Evolutionary conservation across 2,113 vertebrate genomes (phyloP).

Genomic region (Myxocyprinus asiaticus): DNA sequence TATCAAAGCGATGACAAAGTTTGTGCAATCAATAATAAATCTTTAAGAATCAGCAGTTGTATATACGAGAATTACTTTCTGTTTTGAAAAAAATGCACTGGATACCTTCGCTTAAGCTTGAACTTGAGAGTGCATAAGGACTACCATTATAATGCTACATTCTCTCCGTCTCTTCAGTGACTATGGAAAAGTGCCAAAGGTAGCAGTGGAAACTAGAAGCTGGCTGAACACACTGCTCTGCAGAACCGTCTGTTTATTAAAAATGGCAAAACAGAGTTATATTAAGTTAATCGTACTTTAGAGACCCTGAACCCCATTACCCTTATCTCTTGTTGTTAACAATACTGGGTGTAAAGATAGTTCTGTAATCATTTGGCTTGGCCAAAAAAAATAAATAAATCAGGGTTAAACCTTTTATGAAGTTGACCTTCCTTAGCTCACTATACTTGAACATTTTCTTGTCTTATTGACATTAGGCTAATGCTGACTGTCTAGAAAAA

Average conservation of each 20-base stretch:
- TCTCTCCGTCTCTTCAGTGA: too few relatives aligned
- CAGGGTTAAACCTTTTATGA: not conserved
- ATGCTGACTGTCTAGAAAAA: not conserved
- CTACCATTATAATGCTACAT: not conserved
- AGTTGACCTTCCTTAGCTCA: not conserved
- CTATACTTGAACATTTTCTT: not conserved
- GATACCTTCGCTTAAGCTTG: not conserved
- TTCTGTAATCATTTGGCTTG: too few relatives aligned
- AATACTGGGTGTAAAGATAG: too few relatives aligned
- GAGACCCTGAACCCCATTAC: too few relatives aligned
- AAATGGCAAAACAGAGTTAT: constrained; percentile 20
- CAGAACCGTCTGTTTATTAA: constrained; percentile 54
- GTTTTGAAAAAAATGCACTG: too few relatives aligned
- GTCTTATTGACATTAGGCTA: not conserved
- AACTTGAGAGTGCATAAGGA: too few relatives aligned
- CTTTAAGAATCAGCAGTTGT: not conserved
- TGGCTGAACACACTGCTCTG: too few relatives aligned
- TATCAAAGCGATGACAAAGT: not conserved
- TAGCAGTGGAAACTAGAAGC: too few relatives aligned
- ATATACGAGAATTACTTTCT: not conserved
- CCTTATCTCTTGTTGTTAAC: too few relatives aligned
- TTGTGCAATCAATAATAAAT: not conserved
- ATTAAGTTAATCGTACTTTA: too few relatives aligned
- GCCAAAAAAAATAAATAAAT: too few relatives aligned
- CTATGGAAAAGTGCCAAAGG: too few relatives aligned